These are phyloP conservation scores for Reticulitermes speratus DNA, from an alignment of 1,140 invertebrate genomes.

Conservation along the genomic window DNA sequence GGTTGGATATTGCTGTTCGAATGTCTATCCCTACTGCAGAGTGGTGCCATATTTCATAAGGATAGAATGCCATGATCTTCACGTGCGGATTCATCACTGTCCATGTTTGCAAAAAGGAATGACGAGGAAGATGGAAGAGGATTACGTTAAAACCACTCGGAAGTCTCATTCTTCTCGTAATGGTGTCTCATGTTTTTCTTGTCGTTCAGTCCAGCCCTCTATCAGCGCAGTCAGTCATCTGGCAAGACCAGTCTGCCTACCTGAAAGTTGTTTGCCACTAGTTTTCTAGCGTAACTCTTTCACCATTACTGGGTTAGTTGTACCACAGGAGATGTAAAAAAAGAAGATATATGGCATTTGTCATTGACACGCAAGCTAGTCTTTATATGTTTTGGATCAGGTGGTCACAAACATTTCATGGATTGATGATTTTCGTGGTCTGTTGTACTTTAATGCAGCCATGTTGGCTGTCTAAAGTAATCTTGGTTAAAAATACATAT, in stretches of 20 bases:
- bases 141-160: neutral
- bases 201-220: neutral
- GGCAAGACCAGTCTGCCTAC: neutral
- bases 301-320: neutral
- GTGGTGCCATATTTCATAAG: neutral
- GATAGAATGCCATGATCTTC: neutral
- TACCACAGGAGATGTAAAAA: neutral
- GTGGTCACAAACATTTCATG: neutral
- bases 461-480: neutral
- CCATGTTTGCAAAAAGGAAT: neutral
- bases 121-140: neutral
- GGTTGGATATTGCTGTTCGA: neutral
- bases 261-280: neutral
- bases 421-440: neutral
- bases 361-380: neutral
- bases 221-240: neutral
- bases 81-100: neutral
- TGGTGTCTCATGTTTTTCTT: conserved; percentile 9
- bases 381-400: neutral
- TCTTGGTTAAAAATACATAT: neutral
- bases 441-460: neutral
- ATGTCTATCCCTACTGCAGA: neutral
- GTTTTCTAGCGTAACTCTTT: neutral
- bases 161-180: conserved; percentile 19
- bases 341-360: neutral